phyloP scores from a whole-genome alignment of 2,797 vertebrate genomes.

The Rhinatrema bivittatum region DNA sequence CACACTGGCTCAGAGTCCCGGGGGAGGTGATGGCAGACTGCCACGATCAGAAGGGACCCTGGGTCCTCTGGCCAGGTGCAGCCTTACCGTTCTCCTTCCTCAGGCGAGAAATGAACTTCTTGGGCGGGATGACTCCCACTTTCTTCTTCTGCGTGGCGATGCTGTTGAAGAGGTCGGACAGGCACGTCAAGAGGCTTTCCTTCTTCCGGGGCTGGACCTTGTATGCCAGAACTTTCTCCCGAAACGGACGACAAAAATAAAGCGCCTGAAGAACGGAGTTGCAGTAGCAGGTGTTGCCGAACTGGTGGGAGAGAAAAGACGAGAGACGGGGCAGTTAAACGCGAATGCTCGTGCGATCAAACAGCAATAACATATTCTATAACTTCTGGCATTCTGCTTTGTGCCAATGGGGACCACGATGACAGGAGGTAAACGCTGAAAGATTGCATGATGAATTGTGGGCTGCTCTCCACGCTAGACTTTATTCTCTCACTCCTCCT shows the following conservation, averaged over 20 bases:
- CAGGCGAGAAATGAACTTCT: conserved; percentile 86
- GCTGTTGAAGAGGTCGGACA: conserved; percentile 88
- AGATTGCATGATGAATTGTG: too few species aligned
- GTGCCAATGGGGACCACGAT: too few species aligned
- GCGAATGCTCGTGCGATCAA: too few species aligned
- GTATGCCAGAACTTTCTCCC: conserved; percentile 85
- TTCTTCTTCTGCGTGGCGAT: conserved; percentile 92
- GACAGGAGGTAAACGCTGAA: too few species aligned
- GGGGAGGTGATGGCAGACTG: too few species aligned
- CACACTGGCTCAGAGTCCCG: too few species aligned
- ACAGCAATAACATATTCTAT: too few species aligned
- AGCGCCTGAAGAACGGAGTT: conserved; percentile 88
- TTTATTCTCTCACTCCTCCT: too few species aligned
- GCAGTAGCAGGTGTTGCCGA: conserved; percentile 92
- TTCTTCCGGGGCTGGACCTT: conserved; percentile 85
- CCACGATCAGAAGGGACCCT: too few species aligned
- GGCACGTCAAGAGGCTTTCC: conserved; percentile 84
- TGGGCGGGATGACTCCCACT: conserved; percentile 87
- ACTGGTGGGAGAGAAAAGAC: conserved; percentile 51
- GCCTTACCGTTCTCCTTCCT: conserved; percentile 86
- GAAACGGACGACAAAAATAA: conserved; percentile 87
- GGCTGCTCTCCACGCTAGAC: too few species aligned
- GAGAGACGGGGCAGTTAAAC: neutral
- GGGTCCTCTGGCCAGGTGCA: too few species aligned
- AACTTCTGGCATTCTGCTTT: too few species aligned